A percentile compares a stretch with the other conserved stretches of the same genome.
Evolutionary conservation across 1,140 invertebrate species (phyloP).

Genomic region (Protaetia brevitarsis): DNA sequence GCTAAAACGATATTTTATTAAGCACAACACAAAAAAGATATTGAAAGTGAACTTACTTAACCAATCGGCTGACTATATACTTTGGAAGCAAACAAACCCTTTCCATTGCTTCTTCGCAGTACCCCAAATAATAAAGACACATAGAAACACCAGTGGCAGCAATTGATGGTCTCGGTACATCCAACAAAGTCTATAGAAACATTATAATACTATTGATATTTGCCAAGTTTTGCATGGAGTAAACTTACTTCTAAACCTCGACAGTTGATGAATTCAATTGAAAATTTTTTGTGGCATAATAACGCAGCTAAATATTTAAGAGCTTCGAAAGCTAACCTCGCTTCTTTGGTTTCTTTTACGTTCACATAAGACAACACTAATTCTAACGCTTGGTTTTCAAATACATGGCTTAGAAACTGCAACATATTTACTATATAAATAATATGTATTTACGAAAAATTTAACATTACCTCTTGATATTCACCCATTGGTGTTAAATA

Average conservation of each 20-base stretch:
- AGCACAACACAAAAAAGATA: background rate
- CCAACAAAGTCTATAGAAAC: constrained; percentile 64
- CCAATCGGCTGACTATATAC: constrained; percentile 72
- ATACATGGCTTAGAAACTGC: constrained; percentile 83
- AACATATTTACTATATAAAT: constrained; percentile 34
- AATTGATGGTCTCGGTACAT: constrained; percentile 87
- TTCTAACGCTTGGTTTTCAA: constrained; percentile 86
- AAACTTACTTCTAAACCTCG: constrained; percentile 71
- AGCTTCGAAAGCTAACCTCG: constrained; percentile 91
- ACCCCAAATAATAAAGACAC: constrained; percentile 94
- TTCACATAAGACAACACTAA: constrained; percentile 90
- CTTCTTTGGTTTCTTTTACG: constrained; percentile 81
- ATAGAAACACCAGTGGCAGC: constrained; percentile 95
- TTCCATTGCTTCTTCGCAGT: constrained; percentile 97
- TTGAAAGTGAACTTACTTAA: constrained; percentile 58
- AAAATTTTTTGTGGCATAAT: constrained; percentile 96
- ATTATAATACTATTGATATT: background rate
- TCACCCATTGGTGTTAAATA: constrained; percentile 94
- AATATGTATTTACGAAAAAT: constrained; percentile 19
- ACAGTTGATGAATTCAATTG: constrained; percentile 87
- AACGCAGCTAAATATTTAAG: constrained; percentile 89
- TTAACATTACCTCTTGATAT: constrained; percentile 80
- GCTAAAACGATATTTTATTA: constrained; percentile 48
- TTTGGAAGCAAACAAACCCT: constrained; percentile 83
- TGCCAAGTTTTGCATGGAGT: too few species aligned